Base-by-base conservation (phyloP, 2,888 invertebrate genomes). In the Drosophila subquinaria region DNA sequence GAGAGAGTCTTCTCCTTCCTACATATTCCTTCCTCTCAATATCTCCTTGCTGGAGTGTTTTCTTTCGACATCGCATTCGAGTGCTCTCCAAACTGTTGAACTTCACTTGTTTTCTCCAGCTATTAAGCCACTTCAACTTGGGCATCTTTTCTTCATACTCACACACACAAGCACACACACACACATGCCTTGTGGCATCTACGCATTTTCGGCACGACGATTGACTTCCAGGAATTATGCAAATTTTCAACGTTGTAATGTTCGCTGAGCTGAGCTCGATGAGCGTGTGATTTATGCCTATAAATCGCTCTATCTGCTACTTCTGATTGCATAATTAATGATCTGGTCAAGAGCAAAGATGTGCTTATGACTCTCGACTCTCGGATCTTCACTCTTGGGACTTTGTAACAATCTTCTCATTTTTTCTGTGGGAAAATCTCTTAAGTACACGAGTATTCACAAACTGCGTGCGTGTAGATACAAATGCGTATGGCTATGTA, bases 101-200 rank as follows among this genome's bases (percentile, higher is more conserved):
- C 89, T 89, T 88, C 79, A 87, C 86, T 88, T 87, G 86, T 86
- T 89, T 87, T 86, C 88, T 84, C 89, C 88, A 89, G 85, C 89
- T 89, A 87, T 89, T 89, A 89, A 87, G 89, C 88, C 89, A 89
- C 84, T 85, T 83, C 69, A 86, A 66, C 73, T 62, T 63, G 40
- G 23, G 35, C 69, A 74, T 79, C 69, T 70, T 67, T 69, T 50
- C 57, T 38, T 40, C 53, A 23, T 35, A 51, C 52, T 48, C 27
- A 53, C 47, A 43, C 8, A 33, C 27, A 38, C 5, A 11, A 0
- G 4, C 36, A 38, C 11, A 15, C 13, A 13, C 17, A 6, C 13
- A 17, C 50, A 40, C 20, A 11, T 23, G 52, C 33, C n/a, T 23
- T 52, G 35, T 36, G 20, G 23, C 27, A 33, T 56, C 45, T 69